These are phyloP conservation scores for Drosophila punjabiensis DNA, from an alignment of 1,140 invertebrate genomes.

Conservation along the genomic window DNA sequence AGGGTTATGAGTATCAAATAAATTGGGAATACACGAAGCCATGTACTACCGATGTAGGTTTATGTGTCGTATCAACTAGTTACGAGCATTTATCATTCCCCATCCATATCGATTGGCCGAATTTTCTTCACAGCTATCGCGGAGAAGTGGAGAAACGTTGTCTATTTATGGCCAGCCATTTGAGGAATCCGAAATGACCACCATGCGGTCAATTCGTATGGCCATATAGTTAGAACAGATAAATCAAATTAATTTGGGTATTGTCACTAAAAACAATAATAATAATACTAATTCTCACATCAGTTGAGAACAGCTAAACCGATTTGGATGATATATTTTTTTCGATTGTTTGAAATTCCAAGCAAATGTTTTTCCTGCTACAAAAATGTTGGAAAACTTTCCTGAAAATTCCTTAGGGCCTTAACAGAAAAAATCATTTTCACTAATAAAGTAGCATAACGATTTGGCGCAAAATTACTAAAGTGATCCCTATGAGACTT, in stretches of 20 bases:
- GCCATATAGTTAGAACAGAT: constrained; percentile 31
- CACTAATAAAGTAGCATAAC: too few species aligned
- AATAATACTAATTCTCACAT: constrained; percentile 4
- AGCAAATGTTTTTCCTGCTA: too few species aligned
- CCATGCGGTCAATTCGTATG: constrained; percentile 12
- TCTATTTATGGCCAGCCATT: constrained; percentile 68
- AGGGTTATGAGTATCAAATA: constrained; percentile 67
- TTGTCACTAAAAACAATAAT: constrained; percentile 66
- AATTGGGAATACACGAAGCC: constrained; percentile 53
- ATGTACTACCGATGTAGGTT: constrained; percentile 43
- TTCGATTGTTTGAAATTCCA: too few species aligned
- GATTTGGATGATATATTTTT: too few species aligned
- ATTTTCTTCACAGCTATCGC: not conserved
- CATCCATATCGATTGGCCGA: constrained; percentile 21
- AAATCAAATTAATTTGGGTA: constrained; percentile 69
- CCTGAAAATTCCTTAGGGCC: too few species aligned
- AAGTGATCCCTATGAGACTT: too few species aligned
- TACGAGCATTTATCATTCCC: constrained; percentile 28
- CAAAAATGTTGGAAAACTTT: too few species aligned
- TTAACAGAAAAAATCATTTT: too few species aligned
- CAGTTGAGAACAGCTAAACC: too few species aligned
- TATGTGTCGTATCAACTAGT: constrained; percentile 60
- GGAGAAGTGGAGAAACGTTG: constrained; percentile 19
- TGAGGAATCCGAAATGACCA: constrained; percentile 7
- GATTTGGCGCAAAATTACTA: too few species aligned